Base-by-base conservation (phyloP, 2,113 vertebrate genomes). In the Corydoras sp. region DNA sequence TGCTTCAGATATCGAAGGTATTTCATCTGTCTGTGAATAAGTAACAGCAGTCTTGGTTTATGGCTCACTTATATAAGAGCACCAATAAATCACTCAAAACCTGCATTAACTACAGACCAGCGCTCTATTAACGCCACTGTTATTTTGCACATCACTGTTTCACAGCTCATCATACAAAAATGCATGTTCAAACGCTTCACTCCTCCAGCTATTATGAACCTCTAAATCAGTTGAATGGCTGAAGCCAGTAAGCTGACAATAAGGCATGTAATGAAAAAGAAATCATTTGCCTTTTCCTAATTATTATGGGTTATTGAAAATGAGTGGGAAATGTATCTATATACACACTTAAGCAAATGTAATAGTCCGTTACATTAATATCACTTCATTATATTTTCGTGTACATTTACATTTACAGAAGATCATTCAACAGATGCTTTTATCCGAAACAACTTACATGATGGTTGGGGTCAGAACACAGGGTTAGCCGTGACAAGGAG, bases 21-120 rank as follows among this genome's bases (percentile, higher is more conserved):
- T 51, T 58, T 53, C 2, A 54, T 53, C 29, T 29, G 15, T 31
- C 56, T 55, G 2, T 35, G 50, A 62, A 73, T 61, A 10, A 5
- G 3, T 32, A 15, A 43, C 13, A 32, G 43, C 63, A 59, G 24
- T 54, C 62, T 11, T 58, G 30, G 9, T 61, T 61, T 30, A 61
- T 55, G 13, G 31, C 10, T 3, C 10, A 1, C 3, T 49, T 11
- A 29, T n/a, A 53, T n/a, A 68, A 32, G 8, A 62, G 58, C 64
- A 18, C 49, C n/a, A 43, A 29, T 73, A 53, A 61, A 61, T 73
- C 64, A 73, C 3, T 62, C 31, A 56, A 24, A 68, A 8, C 13
- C 43, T 51, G 31, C 11, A 59, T 65, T 48, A 60, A 60, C n/a
- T 56, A 31, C 43, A 49, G 11, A 60, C 8, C 13, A 1, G 9